phyloP scores from a whole-genome alignment of 2,888 invertebrate species.

The Xanthostigma xanthostigma region DNA sequence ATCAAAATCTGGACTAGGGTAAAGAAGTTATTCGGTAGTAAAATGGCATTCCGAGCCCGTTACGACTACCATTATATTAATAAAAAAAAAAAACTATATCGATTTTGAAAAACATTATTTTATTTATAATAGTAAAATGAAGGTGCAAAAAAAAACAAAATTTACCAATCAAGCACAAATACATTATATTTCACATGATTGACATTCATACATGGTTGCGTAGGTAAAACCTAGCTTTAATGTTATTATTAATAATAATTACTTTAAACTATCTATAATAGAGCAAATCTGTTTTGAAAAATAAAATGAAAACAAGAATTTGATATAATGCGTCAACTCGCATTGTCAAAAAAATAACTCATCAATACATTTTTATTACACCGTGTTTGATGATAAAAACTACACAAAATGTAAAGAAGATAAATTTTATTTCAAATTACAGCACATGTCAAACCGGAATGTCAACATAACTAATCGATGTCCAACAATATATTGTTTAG shows the following conservation, averaged over 20 bases:
- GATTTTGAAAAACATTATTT: not conserved
- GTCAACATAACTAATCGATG: constrained; percentile 14
- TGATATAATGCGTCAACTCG: not conserved
- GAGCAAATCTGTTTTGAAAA: not conserved
- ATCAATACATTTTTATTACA: not conserved
- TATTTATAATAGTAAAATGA: not conserved
- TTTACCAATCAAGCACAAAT: constrained; percentile 29
- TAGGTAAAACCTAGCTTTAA: constrained; percentile 16
- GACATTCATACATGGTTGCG: constrained; percentile 31
- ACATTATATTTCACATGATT: constrained; percentile 34
- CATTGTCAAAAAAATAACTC: not conserved
- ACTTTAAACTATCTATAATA: constrained; percentile 7
- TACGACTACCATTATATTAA: too few species aligned
- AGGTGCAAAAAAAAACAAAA: not conserved
- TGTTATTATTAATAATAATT: constrained; percentile 9
- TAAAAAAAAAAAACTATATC: not conserved
- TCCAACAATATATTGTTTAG: too few species aligned
- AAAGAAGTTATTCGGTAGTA: too few species aligned
- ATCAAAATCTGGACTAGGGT: too few species aligned
- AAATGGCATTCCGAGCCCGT: too few species aligned
- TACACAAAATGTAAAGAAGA: constrained; percentile 12
- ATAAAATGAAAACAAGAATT: not conserved
- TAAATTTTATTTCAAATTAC: constrained; percentile 17
- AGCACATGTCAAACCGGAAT: constrained; percentile 20
- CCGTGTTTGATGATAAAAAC: constrained; percentile 3